These are phyloP conservation scores for Tinamus guttatus DNA, from an alignment of 2,113 vertebrate species.

Conservation along the genomic window DNA sequence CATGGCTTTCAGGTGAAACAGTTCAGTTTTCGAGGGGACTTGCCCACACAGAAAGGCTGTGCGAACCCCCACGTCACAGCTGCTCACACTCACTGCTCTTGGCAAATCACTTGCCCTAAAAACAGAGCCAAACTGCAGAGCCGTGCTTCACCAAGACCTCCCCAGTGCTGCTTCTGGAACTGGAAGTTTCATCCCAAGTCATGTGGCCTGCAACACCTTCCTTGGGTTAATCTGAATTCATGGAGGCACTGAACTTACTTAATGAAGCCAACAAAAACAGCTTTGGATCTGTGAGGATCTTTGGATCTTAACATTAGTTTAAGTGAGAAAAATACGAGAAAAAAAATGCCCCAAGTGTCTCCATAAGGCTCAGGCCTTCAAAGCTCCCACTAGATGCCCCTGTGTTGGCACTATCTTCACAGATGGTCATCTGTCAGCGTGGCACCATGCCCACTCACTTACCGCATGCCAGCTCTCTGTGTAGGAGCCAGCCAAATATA, in stretches of 20 bases:
- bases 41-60: background rate
- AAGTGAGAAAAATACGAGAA: background rate
- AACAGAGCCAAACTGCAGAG: background rate
- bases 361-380: background rate
- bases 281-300: background rate
- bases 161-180: background rate
- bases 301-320: background rate
- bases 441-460: background rate
- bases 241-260: background rate
- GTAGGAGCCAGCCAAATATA: background rate
- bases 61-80: background rate
- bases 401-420: background rate
- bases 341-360: background rate
- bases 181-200: background rate
- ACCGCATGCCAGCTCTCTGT: background rate
- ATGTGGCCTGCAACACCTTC: background rate
- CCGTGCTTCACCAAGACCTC: background rate
- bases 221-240: background rate
- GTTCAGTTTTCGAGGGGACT: background rate
- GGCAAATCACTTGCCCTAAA: background rate
- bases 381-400: background rate
- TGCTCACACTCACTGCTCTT: background rate
- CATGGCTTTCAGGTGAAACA: background rate
- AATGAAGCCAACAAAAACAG: background rate
- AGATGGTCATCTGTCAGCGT: background rate